These are phyloP conservation scores for Heliocidaris erythrogramma DNA, from an alignment of 35 echinoderm and acorn worm genomes.

Conservation along the genomic window DNA sequence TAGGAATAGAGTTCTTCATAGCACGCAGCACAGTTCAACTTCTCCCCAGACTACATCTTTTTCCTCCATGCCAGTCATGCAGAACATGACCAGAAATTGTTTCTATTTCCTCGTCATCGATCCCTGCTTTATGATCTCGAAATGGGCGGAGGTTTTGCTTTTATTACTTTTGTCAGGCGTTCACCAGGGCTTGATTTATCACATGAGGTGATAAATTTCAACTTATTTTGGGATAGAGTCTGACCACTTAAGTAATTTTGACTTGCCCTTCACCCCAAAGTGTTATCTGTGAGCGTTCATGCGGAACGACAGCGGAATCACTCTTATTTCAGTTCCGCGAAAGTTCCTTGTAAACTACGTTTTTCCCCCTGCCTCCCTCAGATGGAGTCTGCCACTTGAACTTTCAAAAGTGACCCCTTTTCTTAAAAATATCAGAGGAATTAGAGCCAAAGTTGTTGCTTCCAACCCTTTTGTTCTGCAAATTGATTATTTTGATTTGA, in stretches of 20 bases:
- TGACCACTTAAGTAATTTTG: neutral
- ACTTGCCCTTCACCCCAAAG: neutral
- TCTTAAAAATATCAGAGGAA: neutral
- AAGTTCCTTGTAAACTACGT: neutral
- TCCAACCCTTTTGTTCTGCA: neutral
- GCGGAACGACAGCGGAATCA: neutral
- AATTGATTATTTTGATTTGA: neutral
- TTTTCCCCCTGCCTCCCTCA: neutral
- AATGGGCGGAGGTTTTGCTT: neutral
- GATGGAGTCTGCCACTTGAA: neutral
- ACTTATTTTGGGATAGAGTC: neutral
- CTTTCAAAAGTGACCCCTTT: neutral
- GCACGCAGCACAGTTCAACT: neutral
- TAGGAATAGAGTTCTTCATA: neutral
- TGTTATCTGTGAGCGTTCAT: neutral
- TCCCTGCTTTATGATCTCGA: slow-evolving; percentile 1
- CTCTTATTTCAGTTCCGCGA: neutral
- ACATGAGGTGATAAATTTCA: slow-evolving; percentile 10
- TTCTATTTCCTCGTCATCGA: slow-evolving; percentile 27
- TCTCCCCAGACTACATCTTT: neutral
- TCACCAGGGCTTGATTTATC: neutral
- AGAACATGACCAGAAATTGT: slow-evolving; percentile 44
- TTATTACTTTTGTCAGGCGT: neutral
- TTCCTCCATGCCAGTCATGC: slow-evolving; percentile 25
- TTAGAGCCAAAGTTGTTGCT: neutral